Conservation (phyloP, 2,113 vertebrate genomes). For the Paramisgurnus dabryanus region DNA sequence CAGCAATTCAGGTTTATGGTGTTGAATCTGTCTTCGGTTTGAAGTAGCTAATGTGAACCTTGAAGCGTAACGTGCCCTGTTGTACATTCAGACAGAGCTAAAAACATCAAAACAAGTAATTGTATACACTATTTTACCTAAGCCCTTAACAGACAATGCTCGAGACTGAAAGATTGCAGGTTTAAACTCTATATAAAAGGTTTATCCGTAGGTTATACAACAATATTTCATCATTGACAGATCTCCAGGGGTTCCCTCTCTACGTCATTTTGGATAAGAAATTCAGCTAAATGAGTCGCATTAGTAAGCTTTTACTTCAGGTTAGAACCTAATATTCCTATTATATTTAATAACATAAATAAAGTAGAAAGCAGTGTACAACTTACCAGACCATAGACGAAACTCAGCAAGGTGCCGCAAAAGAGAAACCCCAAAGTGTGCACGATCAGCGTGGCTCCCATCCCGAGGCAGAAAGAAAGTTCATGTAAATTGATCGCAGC, state of each 20-base stretch:
- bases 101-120: neutral
- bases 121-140: too few relatives aligned
- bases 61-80: neutral
- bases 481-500: slow-evolving; percentile 56
- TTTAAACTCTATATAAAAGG: neutral
- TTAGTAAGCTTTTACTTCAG: neutral
- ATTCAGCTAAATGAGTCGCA: neutral
- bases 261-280: neutral
- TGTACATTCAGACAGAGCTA: neutral
- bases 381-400: slow-evolving; percentile 87
- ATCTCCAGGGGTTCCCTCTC: neutral
- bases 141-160: too few relatives aligned
- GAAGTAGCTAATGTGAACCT: neutral
- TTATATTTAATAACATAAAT: too few relatives aligned
- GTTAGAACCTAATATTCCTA: too few relatives aligned
- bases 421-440: slow-evolving; percentile 84
- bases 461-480: slow-evolving; percentile 71
- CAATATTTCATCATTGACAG: neutral
- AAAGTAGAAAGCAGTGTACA: neutral
- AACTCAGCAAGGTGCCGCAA: slow-evolving; percentile 76
- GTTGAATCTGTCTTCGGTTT: neutral
- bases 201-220: neutral
- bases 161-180: neutral
- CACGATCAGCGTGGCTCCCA: slow-evolving; percentile 83
- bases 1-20: neutral